Conservation (phyloP, 2,888 invertebrate genomes). For the Ophonus ardosiacus region DNA sequence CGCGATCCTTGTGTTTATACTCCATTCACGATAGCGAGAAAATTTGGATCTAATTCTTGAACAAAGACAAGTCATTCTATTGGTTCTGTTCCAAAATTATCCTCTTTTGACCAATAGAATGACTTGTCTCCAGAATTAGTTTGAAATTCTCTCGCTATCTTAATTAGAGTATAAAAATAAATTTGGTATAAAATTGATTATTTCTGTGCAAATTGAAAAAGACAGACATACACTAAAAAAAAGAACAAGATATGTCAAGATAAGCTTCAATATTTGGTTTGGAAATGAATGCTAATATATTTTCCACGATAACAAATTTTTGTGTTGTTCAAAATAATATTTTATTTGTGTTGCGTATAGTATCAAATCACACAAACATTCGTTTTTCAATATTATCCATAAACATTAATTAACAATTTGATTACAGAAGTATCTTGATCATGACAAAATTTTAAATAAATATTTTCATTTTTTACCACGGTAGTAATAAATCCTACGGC, state of each 20-base stretch:
- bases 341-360: not conserved
- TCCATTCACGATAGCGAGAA: too few species aligned
- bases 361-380: not conserved
- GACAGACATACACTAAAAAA: not conserved
- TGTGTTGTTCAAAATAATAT: not conserved
- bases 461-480: not conserved
- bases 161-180: too few species aligned
- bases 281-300: slow-evolving; percentile 5
- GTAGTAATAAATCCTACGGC: slow-evolving; percentile 7
- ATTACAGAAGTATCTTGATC: not conserved
- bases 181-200: too few species aligned
- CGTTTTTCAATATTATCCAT: not conserved
- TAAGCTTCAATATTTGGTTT: not conserved
- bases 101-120: too few species aligned
- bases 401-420: not conserved
- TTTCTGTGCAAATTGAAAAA: not conserved
- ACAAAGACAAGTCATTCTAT: too few species aligned
- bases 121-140: too few species aligned
- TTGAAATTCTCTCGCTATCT: too few species aligned
- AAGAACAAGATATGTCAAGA: not conserved
- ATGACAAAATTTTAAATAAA: slow-evolving; percentile 5
- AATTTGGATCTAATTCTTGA: too few species aligned
- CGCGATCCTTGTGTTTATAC: too few species aligned
- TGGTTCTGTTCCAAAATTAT: too few species aligned
- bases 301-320: slow-evolving; percentile 4